Conservation (phyloP, 2,888 invertebrate species). For the Drosophila crucigera region DNA sequence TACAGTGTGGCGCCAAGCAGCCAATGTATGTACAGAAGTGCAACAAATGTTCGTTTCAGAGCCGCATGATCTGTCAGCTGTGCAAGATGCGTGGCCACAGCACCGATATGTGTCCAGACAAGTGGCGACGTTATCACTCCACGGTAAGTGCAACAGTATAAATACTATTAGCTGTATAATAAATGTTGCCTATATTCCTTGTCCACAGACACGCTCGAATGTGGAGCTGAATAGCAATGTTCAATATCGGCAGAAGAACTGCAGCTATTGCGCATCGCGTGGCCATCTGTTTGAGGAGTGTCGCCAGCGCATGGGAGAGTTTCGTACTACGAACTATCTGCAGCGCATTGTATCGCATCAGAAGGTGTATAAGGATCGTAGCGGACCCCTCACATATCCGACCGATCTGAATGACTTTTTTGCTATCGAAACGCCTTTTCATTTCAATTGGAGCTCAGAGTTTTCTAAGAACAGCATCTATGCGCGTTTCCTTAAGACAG, state of each 20-base stretch:
- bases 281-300: constrained; percentile 86
- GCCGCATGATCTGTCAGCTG: constrained; percentile 86
- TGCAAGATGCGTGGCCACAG: constrained; percentile 89
- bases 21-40: constrained; percentile 87
- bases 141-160: constrained; percentile 86
- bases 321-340: constrained; percentile 58
- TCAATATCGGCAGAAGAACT: constrained; percentile 84
- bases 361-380: constrained; percentile 81
- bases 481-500: constrained; percentile 80
- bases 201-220: constrained; percentile 86
- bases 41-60: constrained; percentile 87
- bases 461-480: constrained; percentile 71
- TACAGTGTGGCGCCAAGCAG: constrained; percentile 89
- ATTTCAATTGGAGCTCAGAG: constrained; percentile 71
- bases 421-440: constrained; percentile 63
- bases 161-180: background rate
- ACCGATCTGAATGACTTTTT: constrained; percentile 61
- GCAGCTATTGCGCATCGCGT: constrained; percentile 87
- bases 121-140: constrained; percentile 91
- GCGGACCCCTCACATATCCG: constrained; percentile 25
- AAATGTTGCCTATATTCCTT: background rate
- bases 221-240: constrained; percentile 76
- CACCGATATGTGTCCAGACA: constrained; percentile 88
- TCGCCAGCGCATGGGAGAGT: constrained; percentile 80
- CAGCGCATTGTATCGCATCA: constrained; percentile 82